These are phyloP conservation scores for Pseudorasbora parva DNA, from an alignment of 2,113 vertebrate genomes.

Conservation along the genomic window DNA sequence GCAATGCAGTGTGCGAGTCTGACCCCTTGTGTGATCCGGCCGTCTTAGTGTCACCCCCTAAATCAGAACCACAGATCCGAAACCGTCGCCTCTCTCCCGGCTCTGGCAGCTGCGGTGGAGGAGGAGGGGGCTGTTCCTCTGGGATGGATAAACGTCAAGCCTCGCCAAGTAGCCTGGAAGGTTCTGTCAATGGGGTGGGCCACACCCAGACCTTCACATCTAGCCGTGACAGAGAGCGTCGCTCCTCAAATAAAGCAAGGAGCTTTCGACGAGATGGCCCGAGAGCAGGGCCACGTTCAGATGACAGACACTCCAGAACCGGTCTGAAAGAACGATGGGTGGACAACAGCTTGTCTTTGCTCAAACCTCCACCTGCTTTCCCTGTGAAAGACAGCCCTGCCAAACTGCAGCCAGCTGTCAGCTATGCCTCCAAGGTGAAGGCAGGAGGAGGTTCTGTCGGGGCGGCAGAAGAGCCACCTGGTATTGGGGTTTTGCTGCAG, in stretches of 20 bases:
- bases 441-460: conserved; percentile 67
- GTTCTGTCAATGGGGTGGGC: conserved; percentile 50
- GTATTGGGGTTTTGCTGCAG: conserved; percentile 82
- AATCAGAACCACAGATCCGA: conserved; percentile 80
- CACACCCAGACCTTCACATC: conserved; percentile 56
- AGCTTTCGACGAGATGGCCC: conserved; percentile 67
- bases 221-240: conserved; percentile 71
- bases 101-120: conserved; percentile 74
- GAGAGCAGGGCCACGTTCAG: conserved; percentile 45
- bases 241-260: conserved; percentile 68
- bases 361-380: conserved; percentile 83
- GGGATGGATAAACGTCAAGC: conserved; percentile 65
- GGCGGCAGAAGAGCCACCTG: conserved; percentile 74
- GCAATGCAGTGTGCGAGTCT: conserved; percentile 75
- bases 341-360: conserved; percentile 78
- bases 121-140: conserved; percentile 71
- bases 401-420: conserved; percentile 82
- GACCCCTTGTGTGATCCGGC: conserved; percentile 76
- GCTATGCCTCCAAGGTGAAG: conserved; percentile 88
- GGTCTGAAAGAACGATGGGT: conserved; percentile 71
- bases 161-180: conserved; percentile 53
- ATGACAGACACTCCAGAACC: conserved; percentile 64
- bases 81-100: conserved; percentile 81
- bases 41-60: conserved; percentile 74
- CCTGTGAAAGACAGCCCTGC: conserved; percentile 86